Evolutionary conservation across 2,113 vertebrate species (phyloP), one percentile per base, ranked within the genome.

Genomic region (Rhinoderma darwinii): DNA sequence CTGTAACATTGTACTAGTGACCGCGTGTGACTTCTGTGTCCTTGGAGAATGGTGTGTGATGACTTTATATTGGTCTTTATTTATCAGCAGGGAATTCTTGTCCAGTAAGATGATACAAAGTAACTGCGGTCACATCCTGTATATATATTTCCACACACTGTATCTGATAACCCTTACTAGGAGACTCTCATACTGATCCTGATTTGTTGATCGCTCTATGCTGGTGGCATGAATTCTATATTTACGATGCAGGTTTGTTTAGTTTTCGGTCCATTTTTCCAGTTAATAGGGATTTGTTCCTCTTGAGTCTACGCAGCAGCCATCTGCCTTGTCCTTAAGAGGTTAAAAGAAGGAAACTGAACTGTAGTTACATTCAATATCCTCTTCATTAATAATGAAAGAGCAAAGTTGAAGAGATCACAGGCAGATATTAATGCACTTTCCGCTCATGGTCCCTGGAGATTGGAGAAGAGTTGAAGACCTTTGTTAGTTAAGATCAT

Each of bases 311-410:
- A 39, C 3, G 1, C 20, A 81, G 37, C 35, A 12, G 17, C 37
- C 66, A n/a, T n/a, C 37, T 18, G 32, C 32, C 37, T 44, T 8
- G 68, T 25, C 30, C 47, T 2, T 27, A 37, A 73, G 37, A 68
- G 68, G 82, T 84, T 84, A 86, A 70, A 15, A 15, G 25, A 20
- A 61, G 41, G 39, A 43, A 30, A 11, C 22, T 11, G 39, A 70
- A 9, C n/a, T 72, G 81, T 70, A 75, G 70, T 35, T 75, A 43
- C 50, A 54, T 39, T 75, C 73, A 44, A 63, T 61, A 77, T 66
- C 39, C 39, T 63, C 35, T 50, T 47, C 41, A 85, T 85, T 63
- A 85, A 85, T 85, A 77, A 84, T 75, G 25, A 56, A 77, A 35
- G 35, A 85, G 20, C 37, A 32, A 76, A 84, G 56, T 39, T 76